Evolutionary conservation across 2,888 invertebrate genomes (phyloP).

Genomic region (Ecliptopera silaceata): DNA sequence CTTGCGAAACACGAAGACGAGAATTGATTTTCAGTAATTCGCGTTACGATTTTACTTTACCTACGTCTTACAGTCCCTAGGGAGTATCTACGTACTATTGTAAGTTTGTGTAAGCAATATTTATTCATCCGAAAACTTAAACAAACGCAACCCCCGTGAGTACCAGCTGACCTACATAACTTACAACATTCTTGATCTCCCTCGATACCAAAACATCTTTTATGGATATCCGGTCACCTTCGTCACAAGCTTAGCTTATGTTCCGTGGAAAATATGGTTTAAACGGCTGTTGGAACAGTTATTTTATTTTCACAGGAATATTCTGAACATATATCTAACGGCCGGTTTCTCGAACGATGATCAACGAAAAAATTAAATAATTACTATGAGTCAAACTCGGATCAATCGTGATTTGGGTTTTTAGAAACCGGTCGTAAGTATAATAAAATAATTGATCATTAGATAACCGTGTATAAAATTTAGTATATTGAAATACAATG

Average conservation of each 20-base stretch:
- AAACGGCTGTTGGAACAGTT: neutral
- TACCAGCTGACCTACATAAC: constrained; percentile 18
- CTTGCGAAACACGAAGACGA: too few relatives aligned
- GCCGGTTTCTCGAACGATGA: too few relatives aligned
- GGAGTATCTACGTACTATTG: constrained; percentile 12
- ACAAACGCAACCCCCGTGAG: constrained; percentile 13
- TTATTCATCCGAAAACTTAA: constrained; percentile 21
- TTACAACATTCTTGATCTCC: constrained; percentile 10
- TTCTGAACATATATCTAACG: too few relatives aligned
- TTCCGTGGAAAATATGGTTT: constrained; percentile 10
- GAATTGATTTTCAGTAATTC: too few relatives aligned
- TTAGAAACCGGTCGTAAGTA: too few relatives aligned
- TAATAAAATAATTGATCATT: too few relatives aligned
- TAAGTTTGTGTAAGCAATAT: constrained; percentile 17
- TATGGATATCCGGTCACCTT: constrained; percentile 18
- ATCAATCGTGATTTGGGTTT: too few relatives aligned
- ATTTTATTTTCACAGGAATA: neutral
- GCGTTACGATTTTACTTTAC: too few relatives aligned
- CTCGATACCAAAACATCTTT: constrained; percentile 13
- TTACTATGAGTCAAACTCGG: too few relatives aligned
- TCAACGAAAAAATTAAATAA: too few relatives aligned
- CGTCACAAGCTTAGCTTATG: constrained; percentile 1
- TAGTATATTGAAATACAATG: too few relatives aligned
- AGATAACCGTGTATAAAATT: too few relatives aligned
- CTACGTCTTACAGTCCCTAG: neutral